A percentile compares a stretch with the other conserved stretches of the same genome.
Evolutionary conservation across 2,888 invertebrate species (phyloP).

Genomic region (Drosophila paramelanica): DNA sequence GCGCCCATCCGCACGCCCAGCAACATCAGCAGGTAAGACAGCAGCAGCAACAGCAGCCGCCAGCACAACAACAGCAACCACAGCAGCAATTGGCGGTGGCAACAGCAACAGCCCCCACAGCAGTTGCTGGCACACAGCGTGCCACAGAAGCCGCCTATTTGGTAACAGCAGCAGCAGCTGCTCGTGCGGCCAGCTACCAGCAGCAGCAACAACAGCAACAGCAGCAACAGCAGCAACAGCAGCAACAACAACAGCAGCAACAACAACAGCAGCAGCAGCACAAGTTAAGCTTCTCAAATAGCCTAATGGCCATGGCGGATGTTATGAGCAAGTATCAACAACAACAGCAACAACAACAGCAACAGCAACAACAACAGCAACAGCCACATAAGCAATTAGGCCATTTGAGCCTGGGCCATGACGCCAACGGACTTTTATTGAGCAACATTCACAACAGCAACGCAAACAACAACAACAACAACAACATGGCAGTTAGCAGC

Average conservation of each 20-base stretch:
- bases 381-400: constrained; percentile 43
- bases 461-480: constrained; percentile 42
- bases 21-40: constrained; percentile 75
- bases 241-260: constrained; percentile 44
- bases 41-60: constrained; percentile 40
- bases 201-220: constrained; percentile 51
- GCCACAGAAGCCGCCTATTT: constrained; percentile 46
- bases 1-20: constrained; percentile 82
- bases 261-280: constrained; percentile 65
- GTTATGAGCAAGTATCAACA: constrained; percentile 68
- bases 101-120: constrained; percentile 22
- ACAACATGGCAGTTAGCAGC: constrained; percentile 71
- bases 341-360: constrained; percentile 51
- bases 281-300: constrained; percentile 51
- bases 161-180: constrained; percentile 48
- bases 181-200: constrained; percentile 46
- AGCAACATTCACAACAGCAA: constrained; percentile 49
- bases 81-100: constrained; percentile 36
- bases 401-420: constrained; percentile 48
- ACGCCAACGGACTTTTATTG: constrained; percentile 55
- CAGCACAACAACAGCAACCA: constrained; percentile 28
- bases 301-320: constrained; percentile 70
- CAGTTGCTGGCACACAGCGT: constrained; percentile 27
- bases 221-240: constrained; percentile 45
- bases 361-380: constrained; percentile 43